phyloP scores from a whole-genome alignment of 92 coral and sea anemone species.

The Palythoa grandiflora region DNA sequence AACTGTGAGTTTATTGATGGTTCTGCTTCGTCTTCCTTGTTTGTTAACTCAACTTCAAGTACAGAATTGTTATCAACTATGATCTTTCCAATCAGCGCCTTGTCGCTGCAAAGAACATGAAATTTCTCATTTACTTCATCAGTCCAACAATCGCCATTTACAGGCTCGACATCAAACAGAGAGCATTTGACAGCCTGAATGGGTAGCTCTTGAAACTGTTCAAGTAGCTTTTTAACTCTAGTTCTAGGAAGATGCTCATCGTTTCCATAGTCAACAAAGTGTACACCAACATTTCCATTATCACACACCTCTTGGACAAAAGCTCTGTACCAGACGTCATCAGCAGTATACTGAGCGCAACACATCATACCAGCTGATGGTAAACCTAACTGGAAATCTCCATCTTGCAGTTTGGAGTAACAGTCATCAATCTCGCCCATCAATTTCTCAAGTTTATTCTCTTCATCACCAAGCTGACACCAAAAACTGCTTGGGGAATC shows the following conservation, averaged over 20 bases:
- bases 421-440: conserved; percentile 52
- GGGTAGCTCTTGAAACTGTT: conserved; percentile 74
- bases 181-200: conserved; percentile 74
- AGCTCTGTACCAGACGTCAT: conserved; percentile 85
- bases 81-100: conserved; percentile 40
- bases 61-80: background rate
- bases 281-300: conserved; percentile 62
- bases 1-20: conserved; percentile 25
- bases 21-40: conserved; percentile 33
- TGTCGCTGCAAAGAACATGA: conserved; percentile 61
- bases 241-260: conserved; percentile 61
- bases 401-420: conserved; percentile 69
- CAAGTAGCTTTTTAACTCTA: conserved; percentile 62
- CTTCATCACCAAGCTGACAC: conserved; percentile 63
- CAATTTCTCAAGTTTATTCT: conserved; percentile 50
- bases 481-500: conserved; percentile 76
- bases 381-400: conserved; percentile 53
- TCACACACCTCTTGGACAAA: conserved; percentile 63
- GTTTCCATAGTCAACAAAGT: conserved; percentile 87
- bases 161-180: conserved; percentile 60
- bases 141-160: conserved; percentile 57
- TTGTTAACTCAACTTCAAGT: conserved; percentile 21
- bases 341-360: conserved; percentile 82
- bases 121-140: conserved; percentile 48
- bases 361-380: conserved; percentile 65